A percentile compares a stretch with the other conserved stretches of the same genome.
phyloP scores from a whole-genome alignment of 2,888 invertebrate genomes.

The Flexamia atlantica region DNA sequence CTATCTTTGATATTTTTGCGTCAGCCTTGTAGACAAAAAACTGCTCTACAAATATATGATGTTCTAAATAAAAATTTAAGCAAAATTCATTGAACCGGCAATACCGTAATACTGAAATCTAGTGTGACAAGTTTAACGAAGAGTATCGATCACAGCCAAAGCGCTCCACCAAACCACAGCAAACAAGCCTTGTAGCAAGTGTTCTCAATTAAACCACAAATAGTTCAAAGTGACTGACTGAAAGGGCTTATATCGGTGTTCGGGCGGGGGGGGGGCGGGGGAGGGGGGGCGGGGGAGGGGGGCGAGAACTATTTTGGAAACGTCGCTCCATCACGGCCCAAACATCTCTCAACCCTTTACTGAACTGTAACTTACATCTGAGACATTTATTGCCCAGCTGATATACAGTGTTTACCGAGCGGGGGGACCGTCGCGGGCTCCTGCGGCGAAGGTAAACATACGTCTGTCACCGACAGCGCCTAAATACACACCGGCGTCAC shows the following conservation, averaged over 20 bases:
- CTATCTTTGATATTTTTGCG: too few relatives aligned
- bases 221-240: slow-evolving; percentile 43
- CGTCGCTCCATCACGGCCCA: slow-evolving; percentile 37
- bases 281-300: not conserved
- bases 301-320: slow-evolving; percentile 37
- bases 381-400: slow-evolving; percentile 30
- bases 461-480: slow-evolving; percentile 11
- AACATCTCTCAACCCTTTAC: slow-evolving; percentile 40
- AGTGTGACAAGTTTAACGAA: too few relatives aligned
- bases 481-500: not conserved
- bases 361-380: slow-evolving; percentile 27
- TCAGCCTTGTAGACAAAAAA: too few relatives aligned
- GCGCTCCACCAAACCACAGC: not conserved
- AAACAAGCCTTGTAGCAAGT: slow-evolving; percentile 24
- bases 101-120: too few relatives aligned
- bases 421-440: slow-evolving; percentile 12
- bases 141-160: too few relatives aligned
- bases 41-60: too few relatives aligned
- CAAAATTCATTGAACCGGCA: too few relatives aligned
- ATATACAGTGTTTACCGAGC: slow-evolving; percentile 34
- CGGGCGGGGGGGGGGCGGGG: not conserved
- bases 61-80: too few relatives aligned
- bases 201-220: slow-evolving; percentile 43
- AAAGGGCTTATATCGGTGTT: slow-evolving; percentile 36
- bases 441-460: not conserved